phyloP scores from a whole-genome alignment of 2,113 vertebrate species.

The Neopipo cinnamomea region DNA sequence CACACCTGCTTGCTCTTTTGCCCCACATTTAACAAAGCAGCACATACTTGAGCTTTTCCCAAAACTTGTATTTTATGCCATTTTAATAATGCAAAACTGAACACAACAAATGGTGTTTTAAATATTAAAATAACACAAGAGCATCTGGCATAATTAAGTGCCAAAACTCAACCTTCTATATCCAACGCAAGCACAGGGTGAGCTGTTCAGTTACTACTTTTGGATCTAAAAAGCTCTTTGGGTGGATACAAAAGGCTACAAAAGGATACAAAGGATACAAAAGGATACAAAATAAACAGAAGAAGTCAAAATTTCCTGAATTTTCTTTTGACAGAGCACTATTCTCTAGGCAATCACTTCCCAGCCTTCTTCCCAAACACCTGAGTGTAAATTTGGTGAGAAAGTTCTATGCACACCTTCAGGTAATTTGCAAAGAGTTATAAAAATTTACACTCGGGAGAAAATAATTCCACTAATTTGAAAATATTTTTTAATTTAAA shows the following conservation, averaged over 20 bases:
- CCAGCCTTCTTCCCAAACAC: not conserved
- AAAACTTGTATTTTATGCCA: not conserved
- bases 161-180: not conserved
- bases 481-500: not conserved
- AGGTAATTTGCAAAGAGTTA: not conserved
- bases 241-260: not conserved
- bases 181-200: not conserved
- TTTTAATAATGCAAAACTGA: not conserved
- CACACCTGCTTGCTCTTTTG: not conserved
- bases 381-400: fast-evolving
- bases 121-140: not conserved
- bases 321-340: not conserved
- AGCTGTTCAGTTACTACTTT: not conserved
- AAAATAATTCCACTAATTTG: not conserved
- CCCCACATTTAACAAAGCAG: not conserved
- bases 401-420: not conserved
- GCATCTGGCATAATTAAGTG: not conserved
- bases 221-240: not conserved
- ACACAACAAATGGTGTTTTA: not conserved
- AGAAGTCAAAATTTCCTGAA: not conserved
- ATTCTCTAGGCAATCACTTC: not conserved
- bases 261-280: too few relatives aligned
- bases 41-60: not conserved
- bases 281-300: not conserved
- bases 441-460: not conserved